Evolutionary conservation across 2,113 vertebrate genomes (phyloP).

Genomic region (Phasianus colchicus): DNA sequence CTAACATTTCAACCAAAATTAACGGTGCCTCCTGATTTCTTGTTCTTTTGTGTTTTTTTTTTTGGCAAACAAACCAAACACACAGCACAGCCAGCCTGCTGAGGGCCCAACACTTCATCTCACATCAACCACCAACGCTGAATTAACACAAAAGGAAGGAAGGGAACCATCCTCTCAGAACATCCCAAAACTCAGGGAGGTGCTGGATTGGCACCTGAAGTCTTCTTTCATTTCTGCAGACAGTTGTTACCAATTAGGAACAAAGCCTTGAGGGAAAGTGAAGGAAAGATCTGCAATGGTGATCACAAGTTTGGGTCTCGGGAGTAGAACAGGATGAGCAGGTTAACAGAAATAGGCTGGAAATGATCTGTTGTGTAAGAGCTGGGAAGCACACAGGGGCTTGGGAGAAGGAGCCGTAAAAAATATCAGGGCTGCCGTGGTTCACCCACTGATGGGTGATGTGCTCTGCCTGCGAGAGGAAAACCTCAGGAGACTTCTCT

Average conservation of each 20-base stretch:
- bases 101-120: not conserved
- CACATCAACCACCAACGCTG: not conserved
- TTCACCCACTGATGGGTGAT: not conserved
- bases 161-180: not conserved
- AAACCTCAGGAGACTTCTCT: not conserved
- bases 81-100: not conserved
- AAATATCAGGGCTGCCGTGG: not conserved
- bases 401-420: not conserved
- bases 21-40: not conserved
- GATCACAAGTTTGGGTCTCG: not conserved
- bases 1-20: not conserved
- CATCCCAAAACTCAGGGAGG: not conserved
- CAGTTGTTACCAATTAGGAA: not conserved
- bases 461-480: not conserved
- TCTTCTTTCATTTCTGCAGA: not conserved
- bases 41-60: not conserved
- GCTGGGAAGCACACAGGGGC: not conserved
- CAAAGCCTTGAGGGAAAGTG: not conserved
- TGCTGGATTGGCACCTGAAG: not conserved
- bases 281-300: not conserved
- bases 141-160: not conserved
- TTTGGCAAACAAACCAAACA: not conserved
- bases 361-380: not conserved
- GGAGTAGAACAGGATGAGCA: no score
- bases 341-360: not conserved